Conservation (phyloP, 2,888 invertebrate species). For the Watsonalla binaria region DNA sequence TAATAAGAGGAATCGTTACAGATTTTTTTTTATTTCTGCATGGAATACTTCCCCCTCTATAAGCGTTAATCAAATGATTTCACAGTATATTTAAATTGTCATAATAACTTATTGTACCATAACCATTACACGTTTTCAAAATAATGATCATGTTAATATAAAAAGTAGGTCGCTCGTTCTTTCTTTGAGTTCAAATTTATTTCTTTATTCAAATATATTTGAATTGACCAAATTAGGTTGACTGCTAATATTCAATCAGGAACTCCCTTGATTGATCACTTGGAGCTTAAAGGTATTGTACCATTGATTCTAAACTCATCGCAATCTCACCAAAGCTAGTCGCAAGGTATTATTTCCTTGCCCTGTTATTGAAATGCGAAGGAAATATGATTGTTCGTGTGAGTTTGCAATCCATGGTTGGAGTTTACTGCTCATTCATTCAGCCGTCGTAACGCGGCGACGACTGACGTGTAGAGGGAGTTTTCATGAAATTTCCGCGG, state of each 20-base stretch:
- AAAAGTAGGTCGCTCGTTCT: no score
- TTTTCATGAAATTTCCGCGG: constrained; percentile 31
- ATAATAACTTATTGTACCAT: constrained; percentile 6
- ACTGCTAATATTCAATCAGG: no score
- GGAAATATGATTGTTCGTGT: no score
- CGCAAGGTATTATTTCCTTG: no score
- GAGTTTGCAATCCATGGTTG: constrained; percentile 10
- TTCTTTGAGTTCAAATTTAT: no score
- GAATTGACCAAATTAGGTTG: no score
- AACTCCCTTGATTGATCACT: no score
- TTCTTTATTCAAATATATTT: no score
- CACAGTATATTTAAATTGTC: constrained; percentile 3
- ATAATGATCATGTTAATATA: no score
- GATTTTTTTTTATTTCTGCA: constrained; percentile 32
- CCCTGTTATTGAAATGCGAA: no score
- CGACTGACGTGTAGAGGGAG: constrained; percentile 30
- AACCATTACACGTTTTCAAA: not conserved
- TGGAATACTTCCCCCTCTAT: constrained; percentile 33
- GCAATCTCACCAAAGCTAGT: no score
- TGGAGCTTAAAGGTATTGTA: not conserved
- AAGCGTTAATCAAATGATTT: constrained; percentile 18
- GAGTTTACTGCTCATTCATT: constrained; percentile 33
- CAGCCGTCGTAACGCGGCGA: constrained; percentile 34
- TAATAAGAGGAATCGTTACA: no score
- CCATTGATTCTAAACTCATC: constrained; percentile 5